Base-by-base conservation (phyloP, 2,113 vertebrate genomes). In the Galeopterus variegatus region DNA sequence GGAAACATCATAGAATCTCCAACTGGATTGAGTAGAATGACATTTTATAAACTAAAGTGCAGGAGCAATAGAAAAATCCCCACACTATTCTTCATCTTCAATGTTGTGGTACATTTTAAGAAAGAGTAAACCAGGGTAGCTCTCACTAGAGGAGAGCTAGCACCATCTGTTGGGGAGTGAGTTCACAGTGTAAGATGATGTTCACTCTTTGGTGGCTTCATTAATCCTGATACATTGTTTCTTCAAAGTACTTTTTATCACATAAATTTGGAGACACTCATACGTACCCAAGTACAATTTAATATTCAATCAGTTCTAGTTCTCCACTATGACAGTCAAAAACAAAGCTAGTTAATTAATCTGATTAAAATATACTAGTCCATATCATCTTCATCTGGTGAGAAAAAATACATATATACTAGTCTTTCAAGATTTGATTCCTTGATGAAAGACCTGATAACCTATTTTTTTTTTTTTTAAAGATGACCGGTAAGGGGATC, bases 151-250 rank as follows among this genome's bases (percentile, higher is more conserved):
- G 58, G 92, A 79, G 26, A 88, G 60, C 41, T 90, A 95, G 90
- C 70, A 31, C 96, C 97, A 97, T 26, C 96, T 98, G 83, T 58
- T 97, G 97, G 88, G 41, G 1, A 94, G 62, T 80, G 75, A 83
- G 26, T 84, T 97, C 56, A 69, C 12, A 87, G 64, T 41, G 79
- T 24, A 82, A 93, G n/a, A 80, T 33, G n/a, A 60, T 60, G 28
- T 52, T 77, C 58, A 69, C 18, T 21, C 24, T 60, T 48, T 45
- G 24, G 11, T 64, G 72, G 79, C 33, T 54, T 69, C 24, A 75
- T 84, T 93, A 79, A 73, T 41, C 9, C 26, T 64, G 41, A 86
- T 69, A 36, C 45, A 56, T 85, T 90, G 26, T 67, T 96, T 94
- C 70, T 82, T 93, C 72, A 82, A 79, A 80, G 23, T 58, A 88